Base-by-base conservation (phyloP, 2,113 vertebrate genomes). In the Ptilorrhoa leucosticta region DNA sequence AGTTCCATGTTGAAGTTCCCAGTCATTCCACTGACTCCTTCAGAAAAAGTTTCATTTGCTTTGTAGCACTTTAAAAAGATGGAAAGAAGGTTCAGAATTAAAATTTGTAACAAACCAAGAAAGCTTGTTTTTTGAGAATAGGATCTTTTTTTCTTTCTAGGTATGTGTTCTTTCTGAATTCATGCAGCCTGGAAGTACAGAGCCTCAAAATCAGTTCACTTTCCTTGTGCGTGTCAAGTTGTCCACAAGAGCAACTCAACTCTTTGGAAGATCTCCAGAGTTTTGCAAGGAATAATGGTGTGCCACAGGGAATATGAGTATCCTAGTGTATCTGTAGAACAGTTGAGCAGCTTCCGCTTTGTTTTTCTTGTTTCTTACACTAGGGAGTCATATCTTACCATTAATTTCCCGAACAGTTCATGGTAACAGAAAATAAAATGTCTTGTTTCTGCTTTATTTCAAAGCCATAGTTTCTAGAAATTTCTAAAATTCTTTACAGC, bases 261-360 rank as follows among this genome's bases (percentile, higher is more conserved):
- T 98, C 97, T 42, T 95, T 98, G 73, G 97, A 98, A 91, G 98
- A 98, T 17, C 65, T 98, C 57, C 98, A 98, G 94, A 97, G 75
- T 84, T 98, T 98, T 94, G 98, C 98, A 76, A 96, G 98, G 66
- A 97, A 90, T 86, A 98, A 95, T 78, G 98, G 98, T 98, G 96
- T 94, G 98, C 69, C 35, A 47, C 15, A 33, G 80, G 85, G 72
- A 94, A 70, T 63, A 56, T 78, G 31, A 78, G 18, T 89, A 60
- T 65, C 71, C 87, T 68, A 73, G 39, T 77, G 24, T 77, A 11
- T 80, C 75, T 77, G 27, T 90, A 63, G 63, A 86, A 77, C 13
- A 85, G 42, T 2, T 93, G 79, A 91, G 71, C 64, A 83, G 28
- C 56, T 92, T 91, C 75, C 68, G 44, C 66, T 91, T 73, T 31